Evolutionary conservation across 1,140 invertebrate genomes (phyloP), one percentile per base, ranked within the genome.

Genomic region (Dinothrombium tinctorium): DNA sequence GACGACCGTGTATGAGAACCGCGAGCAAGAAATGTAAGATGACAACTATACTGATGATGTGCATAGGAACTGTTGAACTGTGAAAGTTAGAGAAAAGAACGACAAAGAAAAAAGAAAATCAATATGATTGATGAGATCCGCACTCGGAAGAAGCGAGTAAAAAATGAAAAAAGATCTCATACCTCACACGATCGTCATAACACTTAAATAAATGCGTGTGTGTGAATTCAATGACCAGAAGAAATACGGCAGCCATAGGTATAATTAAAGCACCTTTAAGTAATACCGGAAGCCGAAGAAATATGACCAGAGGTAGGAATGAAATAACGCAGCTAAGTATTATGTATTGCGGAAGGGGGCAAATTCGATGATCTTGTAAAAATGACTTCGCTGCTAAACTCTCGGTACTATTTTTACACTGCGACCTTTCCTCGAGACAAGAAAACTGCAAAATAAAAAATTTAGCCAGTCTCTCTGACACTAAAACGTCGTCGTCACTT

Each of bases 1-100:
- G 47, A 3, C 47, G 47, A 1, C 47, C 47, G 23, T 49, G 47
- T 14, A 45, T 35, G 6, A 6, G 64, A 45, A 86, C 71, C 8
- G 74, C 77, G 45, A 82, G 56, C 41, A 78, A 69, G 51, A 83
- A 76, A 48, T 79, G 72, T n/a, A 76, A 54, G 23, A 83, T 69
- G 52, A 76, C 73, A 17, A 68, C 50, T 4, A 63, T 51, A 4
- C 60, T 59, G 22, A 56, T 49, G 4, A 63, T 50, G 41, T 64
- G 50, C 11, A 41, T 20, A 7, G 44, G 44, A 5, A 46, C 25
- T 9, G 17, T 12, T 14, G 33, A 33, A 17, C 33, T 33, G 28
- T 2, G 12, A 15, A 29, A 29, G 15, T 29, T n/a, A 15, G 28
- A 29, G 21, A 7, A 40, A 19, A 32, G 15, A 32, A 20, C 12